Conservation (phyloP, 2,888 invertebrate genomes). For the Meghimatium bilineatum region DNA sequence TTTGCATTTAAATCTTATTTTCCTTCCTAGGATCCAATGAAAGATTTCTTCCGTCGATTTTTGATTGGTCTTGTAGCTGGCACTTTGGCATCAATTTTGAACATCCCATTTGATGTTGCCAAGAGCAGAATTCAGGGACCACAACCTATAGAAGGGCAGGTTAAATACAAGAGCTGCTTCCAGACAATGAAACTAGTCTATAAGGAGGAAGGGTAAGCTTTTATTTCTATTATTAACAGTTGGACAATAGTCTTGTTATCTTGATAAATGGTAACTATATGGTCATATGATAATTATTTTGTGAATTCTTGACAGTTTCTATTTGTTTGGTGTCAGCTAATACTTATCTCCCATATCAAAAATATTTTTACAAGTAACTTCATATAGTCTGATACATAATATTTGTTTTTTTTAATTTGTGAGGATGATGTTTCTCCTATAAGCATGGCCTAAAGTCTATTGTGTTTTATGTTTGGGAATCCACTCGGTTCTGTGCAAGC, state of each 20-base stretch:
- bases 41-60: constrained; percentile 78
- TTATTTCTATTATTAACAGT: background rate
- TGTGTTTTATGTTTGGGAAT: too few species aligned
- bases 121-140: constrained; percentile 97
- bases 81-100: constrained; percentile 88
- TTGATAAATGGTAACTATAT: too few species aligned
- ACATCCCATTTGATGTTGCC: constrained; percentile 97
- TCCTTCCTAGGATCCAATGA: constrained; percentile 65
- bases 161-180: constrained; percentile 88
- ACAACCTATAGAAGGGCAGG: constrained; percentile 84
- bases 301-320: too few species aligned
- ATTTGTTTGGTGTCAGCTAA: too few species aligned
- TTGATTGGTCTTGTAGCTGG: constrained; percentile 92
- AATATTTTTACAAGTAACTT: too few species aligned
- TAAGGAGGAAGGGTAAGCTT: constrained; percentile 89
- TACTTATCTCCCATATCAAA: too few species aligned
- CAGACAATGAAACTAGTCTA: constrained; percentile 86
- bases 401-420: too few species aligned
- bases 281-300: too few species aligned
- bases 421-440: too few species aligned
- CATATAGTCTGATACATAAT: too few species aligned
- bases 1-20: background rate
- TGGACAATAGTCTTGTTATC: background rate
- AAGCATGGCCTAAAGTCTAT: too few species aligned
- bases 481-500: too few species aligned